Base-by-base conservation (phyloP, 92 coral and sea anemone species). In the Phenganax stokvisi region DNA sequence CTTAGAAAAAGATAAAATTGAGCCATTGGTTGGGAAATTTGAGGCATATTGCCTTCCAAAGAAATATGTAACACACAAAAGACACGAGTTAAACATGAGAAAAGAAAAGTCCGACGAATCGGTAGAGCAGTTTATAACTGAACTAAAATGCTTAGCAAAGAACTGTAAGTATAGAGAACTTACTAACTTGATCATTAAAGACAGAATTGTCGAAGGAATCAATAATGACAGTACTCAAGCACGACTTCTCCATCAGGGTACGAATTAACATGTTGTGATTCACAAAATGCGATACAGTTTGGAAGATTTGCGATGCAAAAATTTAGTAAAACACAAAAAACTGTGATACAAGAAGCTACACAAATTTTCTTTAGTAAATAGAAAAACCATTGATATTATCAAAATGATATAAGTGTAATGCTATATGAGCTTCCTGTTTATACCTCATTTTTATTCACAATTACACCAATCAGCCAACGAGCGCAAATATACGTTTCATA, bases 11-110 rank as follows among this genome's bases (percentile, higher is more conserved):
- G 58, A 55, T 55, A 55, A 55, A 55, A 55, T 55, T 12, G 58
- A 55, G 58, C 58, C 58, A 0, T 28, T 85, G 13, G 75, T 85
- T 17, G 20, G 12, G 51, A 80, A 85, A 54, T 85, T 85, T 47
- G 73, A 85, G 37, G 79, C 81, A 67, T 85, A 79, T 58, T 80
- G 88, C 57, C 65, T 63, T 16, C 85, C 88, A 1, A 72, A 73
- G 44, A 85, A 81, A 63, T 81, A 75, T 17, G 78, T 81, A 15
- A 86, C 84, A 20, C 71, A 61, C 57, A 78, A 84, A 77, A 10
- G 84, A 47, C 86, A 82, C 51, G 54, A 74, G 8, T 85, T 85
- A 58, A 72, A 72, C 85, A 58, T 75, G 51, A 71, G 88, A 60
- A 76, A 72, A 10, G 83, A 86, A 74, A 74, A 52, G 9, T 51